These are phyloP conservation scores for Pycnonotus jocosus DNA, from an alignment of 2,113 vertebrate genomes.

Conservation along the genomic window DNA sequence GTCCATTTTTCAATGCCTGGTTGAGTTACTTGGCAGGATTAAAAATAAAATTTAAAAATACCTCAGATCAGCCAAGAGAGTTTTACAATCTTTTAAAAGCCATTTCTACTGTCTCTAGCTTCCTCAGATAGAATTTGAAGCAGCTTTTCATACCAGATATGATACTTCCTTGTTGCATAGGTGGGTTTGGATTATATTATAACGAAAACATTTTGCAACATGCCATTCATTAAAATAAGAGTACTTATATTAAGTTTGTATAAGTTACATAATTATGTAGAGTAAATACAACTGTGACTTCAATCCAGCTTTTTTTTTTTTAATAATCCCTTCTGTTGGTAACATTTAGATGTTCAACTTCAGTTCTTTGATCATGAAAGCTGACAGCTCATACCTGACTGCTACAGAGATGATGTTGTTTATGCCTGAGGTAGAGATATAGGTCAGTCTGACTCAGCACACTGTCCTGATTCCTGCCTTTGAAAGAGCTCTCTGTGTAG, in stretches of 20 bases:
- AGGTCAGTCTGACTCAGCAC: neutral
- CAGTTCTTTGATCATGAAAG: neutral
- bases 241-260: neutral
- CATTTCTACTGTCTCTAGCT: neutral
- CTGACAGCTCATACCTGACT: neutral
- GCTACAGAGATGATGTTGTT: neutral
- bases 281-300: neutral
- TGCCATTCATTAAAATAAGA: neutral
- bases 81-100: neutral
- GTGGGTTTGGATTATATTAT: neutral
- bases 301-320: neutral
- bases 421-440: neutral
- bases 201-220: neutral
- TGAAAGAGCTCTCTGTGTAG: neutral
- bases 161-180: neutral
- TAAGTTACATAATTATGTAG: neutral
- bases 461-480: neutral
- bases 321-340: neutral
- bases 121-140: neutral
- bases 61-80: neutral
- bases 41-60: neutral
- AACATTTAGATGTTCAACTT: neutral
- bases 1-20: neutral
- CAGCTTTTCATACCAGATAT: neutral
- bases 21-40: neutral